These are phyloP conservation scores for Cantharis lateralis DNA, from an alignment of 2,888 invertebrate species.

Conservation along the genomic window DNA sequence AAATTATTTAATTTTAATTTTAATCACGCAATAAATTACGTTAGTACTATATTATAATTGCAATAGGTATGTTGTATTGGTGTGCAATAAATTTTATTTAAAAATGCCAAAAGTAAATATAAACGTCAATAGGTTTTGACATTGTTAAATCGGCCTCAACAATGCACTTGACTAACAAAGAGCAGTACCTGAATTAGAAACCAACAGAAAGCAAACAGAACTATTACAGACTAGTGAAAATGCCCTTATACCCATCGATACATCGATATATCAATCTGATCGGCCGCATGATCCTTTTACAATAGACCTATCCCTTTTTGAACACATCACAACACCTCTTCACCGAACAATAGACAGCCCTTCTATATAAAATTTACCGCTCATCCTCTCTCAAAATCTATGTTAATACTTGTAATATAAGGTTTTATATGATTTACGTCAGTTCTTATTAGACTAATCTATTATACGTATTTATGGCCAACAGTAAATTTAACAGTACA, in stretches of 20 bases:
- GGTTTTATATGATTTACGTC: slow-evolving; percentile 47
- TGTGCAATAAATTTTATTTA: slow-evolving; percentile 34
- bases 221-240: slow-evolving; percentile 16
- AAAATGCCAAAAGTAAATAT: slow-evolving; percentile 38
- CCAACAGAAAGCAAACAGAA: slow-evolving; percentile 24
- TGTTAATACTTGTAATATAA: slow-evolving; percentile 51
- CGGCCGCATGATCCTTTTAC: slow-evolving; percentile 46
- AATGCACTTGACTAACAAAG: slow-evolving; percentile 41
- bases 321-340: slow-evolving; percentile 53
- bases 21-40: slow-evolving; percentile 29
- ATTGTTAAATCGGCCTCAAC: slow-evolving; percentile 40
- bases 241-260: slow-evolving; percentile 30
- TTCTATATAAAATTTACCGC: slow-evolving; percentile 47
- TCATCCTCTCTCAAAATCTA: slow-evolving; percentile 49
- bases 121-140: slow-evolving; percentile 43
- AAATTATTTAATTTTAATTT: slow-evolving; percentile 22
- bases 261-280: slow-evolving; percentile 39
- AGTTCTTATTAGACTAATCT: slow-evolving; percentile 23
- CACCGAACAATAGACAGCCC: slow-evolving; percentile 46
- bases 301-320: slow-evolving; percentile 44
- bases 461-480: slow-evolving; percentile 16
- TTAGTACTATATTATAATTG: not conserved
- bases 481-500: not conserved
- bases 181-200: slow-evolving; percentile 32
- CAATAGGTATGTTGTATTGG: not conserved